phyloP scores from a whole-genome alignment of 2,888 invertebrate species.

The Hyposoter dolosus region DNA sequence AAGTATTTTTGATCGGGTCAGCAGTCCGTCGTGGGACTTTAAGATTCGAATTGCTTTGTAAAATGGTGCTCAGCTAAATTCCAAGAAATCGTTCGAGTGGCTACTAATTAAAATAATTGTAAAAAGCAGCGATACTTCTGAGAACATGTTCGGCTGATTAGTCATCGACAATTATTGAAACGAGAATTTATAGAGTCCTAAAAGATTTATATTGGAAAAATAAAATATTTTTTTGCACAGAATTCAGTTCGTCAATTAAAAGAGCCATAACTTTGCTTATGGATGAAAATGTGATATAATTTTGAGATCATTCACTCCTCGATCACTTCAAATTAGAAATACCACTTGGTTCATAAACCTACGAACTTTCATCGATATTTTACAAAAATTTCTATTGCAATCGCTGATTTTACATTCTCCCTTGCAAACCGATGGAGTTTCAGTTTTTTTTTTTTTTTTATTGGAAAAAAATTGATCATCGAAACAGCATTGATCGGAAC shows the following conservation, averaged over 20 bases:
- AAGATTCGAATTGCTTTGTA: slow-evolving; percentile 29
- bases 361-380: neutral
- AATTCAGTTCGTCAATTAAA: neutral
- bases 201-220: slow-evolving; percentile 1
- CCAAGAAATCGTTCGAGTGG: slow-evolving; percentile 30
- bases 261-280: neutral
- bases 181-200: slow-evolving; percentile 4
- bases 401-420: neutral
- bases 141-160: slow-evolving; percentile 13
- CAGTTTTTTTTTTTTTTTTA: neutral
- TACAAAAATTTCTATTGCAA: neutral
- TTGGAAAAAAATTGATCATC: neutral
- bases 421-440: neutral
- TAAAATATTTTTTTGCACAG: neutral
- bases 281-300: neutral
- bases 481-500: neutral
- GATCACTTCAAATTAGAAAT: neutral
- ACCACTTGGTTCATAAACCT: neutral
- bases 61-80: slow-evolving; percentile 30
- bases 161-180: slow-evolving; percentile 16
- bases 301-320: neutral
- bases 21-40: slow-evolving; percentile 36
- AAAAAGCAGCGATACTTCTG: slow-evolving; percentile 18
- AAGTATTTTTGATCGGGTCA: slow-evolving; percentile 40
- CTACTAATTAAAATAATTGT: slow-evolving; percentile 43